These are phyloP conservation scores for Brachionus sp. DNA, from an alignment of 1,140 invertebrate species.

Conservation along the genomic window DNA sequence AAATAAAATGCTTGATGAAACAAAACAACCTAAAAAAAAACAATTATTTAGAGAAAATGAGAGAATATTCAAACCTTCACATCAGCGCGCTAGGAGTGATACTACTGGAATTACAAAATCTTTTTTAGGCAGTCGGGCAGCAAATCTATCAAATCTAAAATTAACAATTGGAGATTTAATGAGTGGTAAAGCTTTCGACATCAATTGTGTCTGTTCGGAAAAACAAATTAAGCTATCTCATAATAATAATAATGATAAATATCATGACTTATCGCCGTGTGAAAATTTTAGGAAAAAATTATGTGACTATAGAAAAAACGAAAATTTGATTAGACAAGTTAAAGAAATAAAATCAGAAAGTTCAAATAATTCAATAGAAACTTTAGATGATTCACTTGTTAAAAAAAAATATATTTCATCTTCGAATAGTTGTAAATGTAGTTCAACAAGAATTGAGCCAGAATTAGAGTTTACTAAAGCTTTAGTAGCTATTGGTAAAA, in stretches of 20 bases:
- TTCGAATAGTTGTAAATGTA: slow-evolving; percentile 51
- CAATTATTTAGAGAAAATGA: neutral
- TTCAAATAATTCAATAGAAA: neutral
- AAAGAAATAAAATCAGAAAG: neutral
- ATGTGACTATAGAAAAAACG: slow-evolving; percentile 61
- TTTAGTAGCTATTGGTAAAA: slow-evolving; percentile 82
- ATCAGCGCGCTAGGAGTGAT: slow-evolving; percentile 22
- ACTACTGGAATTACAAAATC: slow-evolving; percentile 14
- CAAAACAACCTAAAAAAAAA: neutral
- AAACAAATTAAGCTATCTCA: neutral
- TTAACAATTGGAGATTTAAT: slow-evolving; percentile 71
- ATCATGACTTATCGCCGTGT: neutral
- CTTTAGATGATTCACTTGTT: neutral
- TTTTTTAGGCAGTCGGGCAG: neutral
- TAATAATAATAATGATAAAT: neutral
- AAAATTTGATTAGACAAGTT: neutral
- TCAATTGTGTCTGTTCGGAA: slow-evolving; percentile 82
- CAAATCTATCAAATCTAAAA: neutral
- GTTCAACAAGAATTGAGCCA: slow-evolving; percentile 68
- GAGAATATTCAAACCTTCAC: neutral
- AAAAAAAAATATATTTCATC: neutral
- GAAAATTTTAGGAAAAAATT: slow-evolving; percentile 65
- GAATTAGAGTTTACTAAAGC: slow-evolving; percentile 79
- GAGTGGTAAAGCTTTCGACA: slow-evolving; percentile 90
- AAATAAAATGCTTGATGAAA: neutral